These are phyloP conservation scores for Tuta absoluta DNA, from an alignment of 2,888 invertebrate species.

Conservation along the genomic window DNA sequence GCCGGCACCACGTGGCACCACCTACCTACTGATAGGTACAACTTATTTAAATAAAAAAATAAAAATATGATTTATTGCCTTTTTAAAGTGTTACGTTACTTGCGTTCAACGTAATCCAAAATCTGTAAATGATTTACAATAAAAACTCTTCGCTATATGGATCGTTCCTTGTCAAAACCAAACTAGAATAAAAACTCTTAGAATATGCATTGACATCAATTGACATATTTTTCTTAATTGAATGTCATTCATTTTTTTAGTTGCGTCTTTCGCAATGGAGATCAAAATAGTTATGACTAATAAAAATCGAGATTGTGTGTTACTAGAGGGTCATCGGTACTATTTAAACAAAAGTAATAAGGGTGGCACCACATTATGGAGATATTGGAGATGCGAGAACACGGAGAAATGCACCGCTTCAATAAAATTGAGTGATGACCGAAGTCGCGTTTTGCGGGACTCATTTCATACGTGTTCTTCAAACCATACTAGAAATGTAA, in stretches of 20 bases:
- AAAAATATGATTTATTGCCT: too few relatives aligned
- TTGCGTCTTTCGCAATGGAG: not conserved
- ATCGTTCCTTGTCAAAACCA: not conserved
- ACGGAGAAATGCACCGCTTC: constrained; percentile 12
- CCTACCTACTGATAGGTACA: too few relatives aligned
- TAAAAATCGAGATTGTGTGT: constrained; percentile 3
- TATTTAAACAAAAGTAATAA: constrained; percentile 3
- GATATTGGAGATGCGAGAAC: constrained; percentile 11
- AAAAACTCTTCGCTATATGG: not conserved
- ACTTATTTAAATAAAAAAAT: too few relatives aligned
- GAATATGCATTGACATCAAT: not conserved
- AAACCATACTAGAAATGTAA: constrained; percentile 5
- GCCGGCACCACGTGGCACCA: too few relatives aligned
- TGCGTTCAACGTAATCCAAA: not conserved
- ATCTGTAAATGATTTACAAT: not conserved
- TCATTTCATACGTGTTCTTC: constrained; percentile 7
- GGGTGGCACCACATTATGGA: constrained; percentile 4
- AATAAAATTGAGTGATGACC: constrained; percentile 7
- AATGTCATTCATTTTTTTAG: not conserved
- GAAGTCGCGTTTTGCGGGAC: constrained; percentile 10
- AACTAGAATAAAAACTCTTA: not conserved
- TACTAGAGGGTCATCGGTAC: constrained; percentile 7
- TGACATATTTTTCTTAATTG: not conserved
- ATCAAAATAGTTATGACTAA: not conserved
- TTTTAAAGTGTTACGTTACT: too few relatives aligned